Evolutionary conservation across 64 coral and sea anemone genomes (phyloP).

Genomic region (Montipora cactus): DNA sequence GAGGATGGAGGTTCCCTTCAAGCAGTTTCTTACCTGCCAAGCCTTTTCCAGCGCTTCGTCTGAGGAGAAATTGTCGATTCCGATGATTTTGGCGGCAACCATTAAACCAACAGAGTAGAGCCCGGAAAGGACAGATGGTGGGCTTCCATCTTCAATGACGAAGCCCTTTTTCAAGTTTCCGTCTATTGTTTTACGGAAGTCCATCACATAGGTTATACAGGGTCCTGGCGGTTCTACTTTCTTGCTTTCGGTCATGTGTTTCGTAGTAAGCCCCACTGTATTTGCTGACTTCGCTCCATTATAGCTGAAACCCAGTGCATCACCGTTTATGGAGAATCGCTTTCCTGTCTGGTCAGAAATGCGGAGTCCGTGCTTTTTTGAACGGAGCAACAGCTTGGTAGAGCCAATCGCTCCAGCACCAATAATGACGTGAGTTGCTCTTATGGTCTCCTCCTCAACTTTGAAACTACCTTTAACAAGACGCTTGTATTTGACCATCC

Average conservation of each 20-base stretch:
- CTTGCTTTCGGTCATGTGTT: background rate
- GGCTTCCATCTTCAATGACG: constrained; percentile 65
- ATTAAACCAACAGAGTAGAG: constrained; percentile 34
- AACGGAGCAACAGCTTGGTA: constrained; percentile 67
- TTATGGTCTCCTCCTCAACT: constrained; percentile 22
- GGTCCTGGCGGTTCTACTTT: constrained; percentile 47
- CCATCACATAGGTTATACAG: constrained; percentile 44
- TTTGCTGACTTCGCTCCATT: constrained; percentile 50
- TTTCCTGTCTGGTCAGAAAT: constrained; percentile 47
- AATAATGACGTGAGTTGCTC: constrained; percentile 61
- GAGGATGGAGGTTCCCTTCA: background rate
- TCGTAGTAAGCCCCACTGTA: constrained; percentile 48
- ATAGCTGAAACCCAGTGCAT: constrained; percentile 55
- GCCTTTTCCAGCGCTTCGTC: constrained; percentile 25
- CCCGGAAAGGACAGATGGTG: constrained; percentile 25
- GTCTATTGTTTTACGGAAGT: constrained; percentile 34
- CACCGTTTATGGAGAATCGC: constrained; percentile 64
- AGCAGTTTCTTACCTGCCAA: constrained; percentile 33
- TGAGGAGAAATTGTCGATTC: constrained; percentile 31
- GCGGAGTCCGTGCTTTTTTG: constrained; percentile 44
- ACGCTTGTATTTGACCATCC: constrained; percentile 72
- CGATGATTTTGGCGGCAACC: constrained; percentile 19
- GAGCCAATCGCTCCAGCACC: constrained; percentile 67
- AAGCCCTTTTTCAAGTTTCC: constrained; percentile 17
- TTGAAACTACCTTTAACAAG: constrained; percentile 36